Percentiles rank a stretch among this genome's conserved stretches.
Evolutionary conservation across 2,113 vertebrate genomes (phyloP).

Genomic region (Dicentrarchus labrax): DNA sequence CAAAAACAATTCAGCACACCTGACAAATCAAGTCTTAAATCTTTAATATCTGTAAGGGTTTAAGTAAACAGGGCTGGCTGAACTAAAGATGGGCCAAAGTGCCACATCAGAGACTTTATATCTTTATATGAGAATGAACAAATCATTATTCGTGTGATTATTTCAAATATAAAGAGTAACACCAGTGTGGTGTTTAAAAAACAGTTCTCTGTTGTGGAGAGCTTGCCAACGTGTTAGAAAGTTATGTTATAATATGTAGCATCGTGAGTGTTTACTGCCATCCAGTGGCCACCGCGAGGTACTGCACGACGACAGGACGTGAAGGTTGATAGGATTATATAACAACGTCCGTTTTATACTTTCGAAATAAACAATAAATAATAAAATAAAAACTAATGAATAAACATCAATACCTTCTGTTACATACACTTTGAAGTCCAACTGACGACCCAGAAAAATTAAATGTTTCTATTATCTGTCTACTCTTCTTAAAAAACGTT

Average conservation of each 20-base stretch:
- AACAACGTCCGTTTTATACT: background rate
- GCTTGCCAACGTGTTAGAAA: no score
- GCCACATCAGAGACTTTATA: background rate
- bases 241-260: no score
- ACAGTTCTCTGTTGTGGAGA: background rate
- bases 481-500: background rate
- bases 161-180: background rate
- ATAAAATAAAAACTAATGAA: background rate
- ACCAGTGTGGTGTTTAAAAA: background rate
- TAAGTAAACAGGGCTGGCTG: no score
- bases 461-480: background rate
- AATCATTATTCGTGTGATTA: no score
- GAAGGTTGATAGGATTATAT: background rate
- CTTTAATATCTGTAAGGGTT: no score
- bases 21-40: background rate
- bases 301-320: background rate
- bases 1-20: background rate
- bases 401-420: background rate
- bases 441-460: background rate
- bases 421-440: background rate
- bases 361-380: background rate
- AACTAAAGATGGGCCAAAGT: background rate
- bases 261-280: background rate
- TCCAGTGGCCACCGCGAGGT: background rate
- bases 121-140: background rate